phyloP scores from a whole-genome alignment of 64 coral and sea anemone genomes.

The Stichodactyla mertensii region DNA sequence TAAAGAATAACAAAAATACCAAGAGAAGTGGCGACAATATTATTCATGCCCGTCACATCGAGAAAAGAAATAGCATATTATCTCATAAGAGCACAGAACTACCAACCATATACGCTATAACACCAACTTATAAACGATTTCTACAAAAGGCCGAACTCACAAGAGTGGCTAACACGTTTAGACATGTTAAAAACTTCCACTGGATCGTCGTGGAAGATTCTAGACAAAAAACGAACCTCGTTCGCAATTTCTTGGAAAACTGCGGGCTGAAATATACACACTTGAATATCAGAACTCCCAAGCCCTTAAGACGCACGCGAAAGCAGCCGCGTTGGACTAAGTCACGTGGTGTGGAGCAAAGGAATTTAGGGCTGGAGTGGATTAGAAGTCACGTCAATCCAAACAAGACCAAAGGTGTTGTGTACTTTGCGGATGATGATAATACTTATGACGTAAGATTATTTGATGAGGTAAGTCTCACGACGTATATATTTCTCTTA shows the following conservation, averaged over 20 bases:
- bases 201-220: conserved; percentile 98
- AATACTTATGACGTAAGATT: conserved; percentile 91
- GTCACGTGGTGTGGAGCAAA: conserved; percentile 89
- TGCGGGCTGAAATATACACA: conserved; percentile 83
- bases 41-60: neutral
- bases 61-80: neutral
- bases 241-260: conserved; percentile 50
- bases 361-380: conserved; percentile 79
- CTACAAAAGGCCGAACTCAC: conserved; percentile 93
- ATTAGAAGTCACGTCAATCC: conserved; percentile 56
- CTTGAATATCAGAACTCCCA: conserved; percentile 68
- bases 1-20: neutral
- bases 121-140: conserved; percentile 87
- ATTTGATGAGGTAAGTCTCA: conserved; percentile 85
- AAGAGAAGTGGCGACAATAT: neutral
- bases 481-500: no score
- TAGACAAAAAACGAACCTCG: conserved; percentile 54
- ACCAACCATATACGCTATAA: conserved; percentile 84
- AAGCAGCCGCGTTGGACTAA: conserved; percentile 88
- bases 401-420: conserved; percentile 62
- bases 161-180: conserved; percentile 71
- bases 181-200: conserved; percentile 85
- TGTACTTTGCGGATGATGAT: conserved; percentile 97
- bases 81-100: conserved; percentile 25
- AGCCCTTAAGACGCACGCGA: conserved; percentile 28